phyloP scores from a whole-genome alignment of 2,888 invertebrate species.

The Lottia scabra region DNA sequence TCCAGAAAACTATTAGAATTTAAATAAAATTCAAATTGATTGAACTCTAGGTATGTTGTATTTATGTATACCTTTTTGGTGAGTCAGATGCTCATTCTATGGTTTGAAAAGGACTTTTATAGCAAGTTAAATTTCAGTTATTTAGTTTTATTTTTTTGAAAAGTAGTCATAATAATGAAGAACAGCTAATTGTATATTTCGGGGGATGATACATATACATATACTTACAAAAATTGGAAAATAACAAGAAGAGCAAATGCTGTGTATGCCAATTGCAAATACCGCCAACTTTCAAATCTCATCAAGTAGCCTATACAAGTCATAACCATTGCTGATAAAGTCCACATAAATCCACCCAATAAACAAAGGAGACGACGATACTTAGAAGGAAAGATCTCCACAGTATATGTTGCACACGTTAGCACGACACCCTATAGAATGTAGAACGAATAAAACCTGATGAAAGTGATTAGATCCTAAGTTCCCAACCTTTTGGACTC shows the following conservation, averaged over 20 bases:
- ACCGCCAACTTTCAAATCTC: conserved; percentile 8
- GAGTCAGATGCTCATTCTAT: no score
- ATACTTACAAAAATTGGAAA: conserved; percentile 14
- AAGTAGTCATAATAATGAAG: no score
- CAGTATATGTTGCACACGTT: conserved; percentile 4
- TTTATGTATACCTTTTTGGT: no score
- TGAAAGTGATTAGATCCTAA: no score
- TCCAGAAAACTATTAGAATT: not conserved
- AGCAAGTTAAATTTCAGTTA: no score
- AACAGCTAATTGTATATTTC: no score
- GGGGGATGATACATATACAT: no score
- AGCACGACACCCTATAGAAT: conserved; percentile 11
- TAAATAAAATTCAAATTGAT: no score
- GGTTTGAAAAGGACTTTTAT: no score
- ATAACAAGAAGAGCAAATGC: conserved; percentile 1
- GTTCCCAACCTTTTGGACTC: no score
- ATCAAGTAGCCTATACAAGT: conserved; percentile 7
- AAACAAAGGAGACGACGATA: conserved; percentile 5
- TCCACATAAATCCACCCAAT: not conserved
- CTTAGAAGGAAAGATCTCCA: conserved; percentile 10
- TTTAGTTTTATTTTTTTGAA: no score
- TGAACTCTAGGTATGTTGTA: no score
- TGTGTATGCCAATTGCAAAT: conserved; percentile 6
- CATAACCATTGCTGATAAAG: not conserved
- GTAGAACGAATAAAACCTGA: not conserved